Base-by-base conservation (phyloP, 1,140 invertebrate species). In the Temnothorax curvispinosus region DNA sequence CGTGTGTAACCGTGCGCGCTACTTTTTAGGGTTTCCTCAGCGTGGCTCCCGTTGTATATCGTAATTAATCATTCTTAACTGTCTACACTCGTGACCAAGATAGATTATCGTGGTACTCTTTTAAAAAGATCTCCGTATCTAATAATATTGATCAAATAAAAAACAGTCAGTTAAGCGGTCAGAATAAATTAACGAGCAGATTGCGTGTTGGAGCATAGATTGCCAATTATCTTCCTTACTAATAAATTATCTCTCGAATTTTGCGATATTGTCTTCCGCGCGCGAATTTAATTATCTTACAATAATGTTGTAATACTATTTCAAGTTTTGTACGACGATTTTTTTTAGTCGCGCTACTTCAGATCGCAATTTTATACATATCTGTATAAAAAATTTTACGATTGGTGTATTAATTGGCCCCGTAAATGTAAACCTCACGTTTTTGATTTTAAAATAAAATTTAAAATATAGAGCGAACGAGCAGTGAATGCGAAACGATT, bases 41-140 rank as follows among this genome's bases (percentile, higher is more conserved):
- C 41, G 80, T 21, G 38, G 41, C 32, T 60, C 41, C 54, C 27
- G 47, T 84, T 47, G 18, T n/a, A 75, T 56, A 44, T 60, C 18
- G 32, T 56, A 38, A 84, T 84, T 84, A 84, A 84, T 84, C 80
- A 75, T 50, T 60, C 80, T 62, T 27, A 60, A 75, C 52, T 74
- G 54, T 74, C 80, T 47, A 35, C 44, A 60, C 38, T 58, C 18
- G 38, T 52, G 27, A 35, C 38, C 38, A 50, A 82, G 80, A 82
- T 60, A 47, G 54, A 82, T 82, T 35, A n/a, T 82, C 80, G 52
- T 47, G 41, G 21, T 21, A 5, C 38, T 72, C 38, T 56, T 72
- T 72, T 13, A 21, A 32, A 60, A n/a, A 60, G 52, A 32, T 27
- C 62, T 18, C 65, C 15, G 32, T 74, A n/a, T 72, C 38, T 47